These are phyloP conservation scores for Ascidia mentula DNA, from an alignment of 23 tunicate genomes.

Conservation along the genomic window DNA sequence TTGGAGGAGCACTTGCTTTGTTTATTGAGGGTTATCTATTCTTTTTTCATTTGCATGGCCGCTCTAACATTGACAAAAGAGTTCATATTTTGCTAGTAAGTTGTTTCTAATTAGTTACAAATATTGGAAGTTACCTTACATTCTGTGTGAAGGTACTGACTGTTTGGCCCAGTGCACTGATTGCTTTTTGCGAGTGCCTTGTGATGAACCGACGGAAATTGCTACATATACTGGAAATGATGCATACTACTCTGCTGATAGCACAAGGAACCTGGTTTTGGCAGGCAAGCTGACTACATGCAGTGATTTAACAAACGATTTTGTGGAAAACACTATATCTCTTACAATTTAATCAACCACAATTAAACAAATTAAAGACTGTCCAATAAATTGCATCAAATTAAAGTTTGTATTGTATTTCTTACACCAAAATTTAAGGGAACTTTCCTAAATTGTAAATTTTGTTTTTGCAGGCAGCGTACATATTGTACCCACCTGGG, in stretches of 20 bases:
- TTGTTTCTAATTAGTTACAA: background rate
- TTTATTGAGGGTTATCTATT: conserved; percentile 99
- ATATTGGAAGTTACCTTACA: background rate
- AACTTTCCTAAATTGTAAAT: no score
- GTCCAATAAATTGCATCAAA: no score
- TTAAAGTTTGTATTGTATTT: no score
- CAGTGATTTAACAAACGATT: no score
- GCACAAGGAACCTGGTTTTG: conserved; percentile 98
- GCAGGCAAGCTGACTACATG: conserved; percentile 48
- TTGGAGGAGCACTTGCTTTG: conserved; percentile 81
- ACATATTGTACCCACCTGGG: conserved; percentile 80
- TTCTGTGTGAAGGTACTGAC: conserved; percentile 58
- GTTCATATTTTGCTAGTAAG: conserved; percentile 90
- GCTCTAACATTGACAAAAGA: conserved; percentile 88
- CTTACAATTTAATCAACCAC: no score
- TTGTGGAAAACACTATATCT: no score
- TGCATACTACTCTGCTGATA: conserved; percentile 44
- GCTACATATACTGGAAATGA: conserved; percentile 78
- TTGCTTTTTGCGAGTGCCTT: conserved; percentile 58
- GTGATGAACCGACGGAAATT: conserved; percentile 63
- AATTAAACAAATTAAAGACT: no score
- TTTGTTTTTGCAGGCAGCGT: conserved; percentile 66
- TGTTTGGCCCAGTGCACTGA: conserved; percentile 90
- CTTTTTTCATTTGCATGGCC: conserved; percentile 93
- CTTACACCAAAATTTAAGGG: no score